phyloP scores from a whole-genome alignment of 1,140 invertebrate species.

The Lethocerus indicus region DNA sequence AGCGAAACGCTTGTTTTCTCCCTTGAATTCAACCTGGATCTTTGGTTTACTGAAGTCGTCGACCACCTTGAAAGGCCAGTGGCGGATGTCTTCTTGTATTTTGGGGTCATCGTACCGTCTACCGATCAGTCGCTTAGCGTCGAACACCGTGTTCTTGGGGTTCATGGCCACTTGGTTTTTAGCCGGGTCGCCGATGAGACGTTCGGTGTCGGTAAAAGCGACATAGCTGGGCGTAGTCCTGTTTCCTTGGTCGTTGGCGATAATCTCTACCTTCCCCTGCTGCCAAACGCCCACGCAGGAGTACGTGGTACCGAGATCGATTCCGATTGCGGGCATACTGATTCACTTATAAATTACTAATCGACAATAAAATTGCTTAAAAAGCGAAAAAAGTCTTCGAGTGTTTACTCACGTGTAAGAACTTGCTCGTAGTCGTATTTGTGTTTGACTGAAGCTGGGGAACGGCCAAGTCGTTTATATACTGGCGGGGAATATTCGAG shows the following conservation, averaged over 20 bases:
- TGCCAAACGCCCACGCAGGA: slow-evolving; percentile 69
- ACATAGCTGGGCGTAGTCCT: slow-evolving; percentile 83
- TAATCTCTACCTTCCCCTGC: slow-evolving; percentile 80
- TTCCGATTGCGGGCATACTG: slow-evolving; percentile 58
- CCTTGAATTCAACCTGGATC: slow-evolving; percentile 58
- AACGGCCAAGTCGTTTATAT: too few species aligned
- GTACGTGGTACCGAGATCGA: slow-evolving; percentile 63
- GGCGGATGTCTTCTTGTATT: slow-evolving; percentile 58
- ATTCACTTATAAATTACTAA: too few species aligned
- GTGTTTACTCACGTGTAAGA: too few species aligned
- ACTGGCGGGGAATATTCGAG: too few species aligned
- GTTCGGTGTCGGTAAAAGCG: slow-evolving; percentile 66
- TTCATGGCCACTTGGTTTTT: slow-evolving; percentile 67
- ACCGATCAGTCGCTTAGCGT: slow-evolving; percentile 66
- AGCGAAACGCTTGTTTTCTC: slow-evolving; percentile 52
- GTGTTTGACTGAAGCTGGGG: too few species aligned
- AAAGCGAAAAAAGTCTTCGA: too few species aligned
- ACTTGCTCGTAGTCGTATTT: too few species aligned
- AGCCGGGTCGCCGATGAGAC: slow-evolving; percentile 52
- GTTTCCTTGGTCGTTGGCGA: slow-evolving; percentile 89
- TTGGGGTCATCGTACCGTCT: slow-evolving; percentile 54
- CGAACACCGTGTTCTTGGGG: slow-evolving; percentile 67
- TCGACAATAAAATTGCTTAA: too few species aligned
- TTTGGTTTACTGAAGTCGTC: slow-evolving; percentile 54
- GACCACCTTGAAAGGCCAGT: slow-evolving; percentile 63